phyloP scores from a whole-genome alignment of 2,797 vertebrate genomes.

The Ctenopoma multispine region DNA sequence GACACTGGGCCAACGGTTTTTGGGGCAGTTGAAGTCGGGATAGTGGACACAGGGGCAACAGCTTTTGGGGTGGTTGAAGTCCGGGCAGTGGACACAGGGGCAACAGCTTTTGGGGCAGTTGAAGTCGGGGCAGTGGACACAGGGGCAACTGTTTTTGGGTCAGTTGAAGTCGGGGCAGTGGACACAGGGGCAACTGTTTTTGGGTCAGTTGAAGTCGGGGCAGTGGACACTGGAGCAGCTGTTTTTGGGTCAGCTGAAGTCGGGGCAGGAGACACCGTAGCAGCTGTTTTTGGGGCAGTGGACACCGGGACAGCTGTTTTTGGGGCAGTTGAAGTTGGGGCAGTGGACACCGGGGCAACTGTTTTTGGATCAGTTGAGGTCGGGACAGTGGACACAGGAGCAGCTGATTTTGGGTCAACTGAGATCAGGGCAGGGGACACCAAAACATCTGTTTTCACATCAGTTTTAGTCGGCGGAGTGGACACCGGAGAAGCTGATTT shows the following conservation, averaged over 20 bases:
- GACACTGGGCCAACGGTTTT: too few relatives aligned
- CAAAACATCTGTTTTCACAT: not conserved
- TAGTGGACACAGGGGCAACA: too few relatives aligned
- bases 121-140: too few relatives aligned
- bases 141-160: too few relatives aligned
- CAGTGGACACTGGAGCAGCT: not conserved
- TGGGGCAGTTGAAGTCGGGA: too few relatives aligned
- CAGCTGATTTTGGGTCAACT: not conserved
- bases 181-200: too few relatives aligned
- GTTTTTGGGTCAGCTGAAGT: accelerated
- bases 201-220: not conserved
- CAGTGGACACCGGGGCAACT: accelerated
- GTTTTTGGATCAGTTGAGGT: not conserved
- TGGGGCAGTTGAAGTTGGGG: not conserved
- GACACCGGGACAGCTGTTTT: accelerated
- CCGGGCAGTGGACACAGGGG: too few relatives aligned
- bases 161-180: too few relatives aligned
- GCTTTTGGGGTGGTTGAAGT: too few relatives aligned
- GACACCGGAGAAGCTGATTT: not conserved
- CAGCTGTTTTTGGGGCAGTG: not conserved
- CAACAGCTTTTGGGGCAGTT: too few relatives aligned
- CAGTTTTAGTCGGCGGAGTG: too few relatives aligned
- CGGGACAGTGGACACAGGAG: not conserved
- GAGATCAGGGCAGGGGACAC: not conserved
- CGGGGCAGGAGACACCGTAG: accelerated